These are phyloP conservation scores for Myotis brandtii DNA, from an alignment of 2,113 vertebrate species.

Conservation along the genomic window DNA sequence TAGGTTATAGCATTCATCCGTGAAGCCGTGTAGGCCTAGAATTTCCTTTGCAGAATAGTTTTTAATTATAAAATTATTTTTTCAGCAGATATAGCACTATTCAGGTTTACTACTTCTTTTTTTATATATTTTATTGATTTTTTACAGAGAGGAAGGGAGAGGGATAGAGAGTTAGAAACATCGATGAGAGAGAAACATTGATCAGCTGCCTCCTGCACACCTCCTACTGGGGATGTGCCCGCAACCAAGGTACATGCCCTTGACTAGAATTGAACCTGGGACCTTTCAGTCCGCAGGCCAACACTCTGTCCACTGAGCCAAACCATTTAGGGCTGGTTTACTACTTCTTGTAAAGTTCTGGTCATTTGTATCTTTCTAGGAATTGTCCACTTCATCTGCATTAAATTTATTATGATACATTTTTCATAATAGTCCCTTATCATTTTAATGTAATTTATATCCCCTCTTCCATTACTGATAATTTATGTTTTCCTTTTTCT, in stretches of 20 bases:
- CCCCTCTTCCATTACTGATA: background rate
- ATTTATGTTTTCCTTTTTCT: background rate
- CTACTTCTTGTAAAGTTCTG: background rate
- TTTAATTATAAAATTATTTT: background rate
- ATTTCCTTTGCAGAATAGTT: background rate
- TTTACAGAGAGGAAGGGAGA: no score
- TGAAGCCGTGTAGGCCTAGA: background rate
- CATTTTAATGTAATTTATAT: background rate
- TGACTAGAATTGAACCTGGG: no score
- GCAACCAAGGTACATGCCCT: no score
- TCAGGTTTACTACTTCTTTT: background rate
- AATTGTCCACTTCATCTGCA: background rate
- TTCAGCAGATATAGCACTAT: background rate
- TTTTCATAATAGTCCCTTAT: background rate
- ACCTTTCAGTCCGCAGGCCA: no score
- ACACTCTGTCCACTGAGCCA: no score
- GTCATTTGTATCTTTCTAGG: background rate
- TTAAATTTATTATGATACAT: background rate
- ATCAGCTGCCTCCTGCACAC: no score
- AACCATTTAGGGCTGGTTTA: background rate
- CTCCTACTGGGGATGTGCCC: no score
- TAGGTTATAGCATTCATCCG: background rate
- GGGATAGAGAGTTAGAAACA: no score
- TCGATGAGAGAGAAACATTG: no score
- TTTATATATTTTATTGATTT: no score